Conservation (phyloP, 2,113 vertebrate species). For the Illadopsis cleaveri region DNA sequence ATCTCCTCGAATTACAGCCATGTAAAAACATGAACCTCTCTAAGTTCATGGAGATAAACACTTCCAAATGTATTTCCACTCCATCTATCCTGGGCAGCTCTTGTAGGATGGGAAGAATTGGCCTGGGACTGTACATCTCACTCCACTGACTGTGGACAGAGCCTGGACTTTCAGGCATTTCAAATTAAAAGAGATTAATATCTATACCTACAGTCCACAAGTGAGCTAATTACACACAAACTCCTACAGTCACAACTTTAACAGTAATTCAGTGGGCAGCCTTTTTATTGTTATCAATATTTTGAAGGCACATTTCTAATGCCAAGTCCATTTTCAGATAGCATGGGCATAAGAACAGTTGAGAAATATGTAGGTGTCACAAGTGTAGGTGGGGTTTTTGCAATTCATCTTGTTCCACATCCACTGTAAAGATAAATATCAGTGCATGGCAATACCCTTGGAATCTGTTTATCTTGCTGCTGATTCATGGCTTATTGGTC, state of each 20-base stretch:
- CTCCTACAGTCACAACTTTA: background rate
- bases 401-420: constrained; percentile 15
- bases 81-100: background rate
- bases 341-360: background rate
- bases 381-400: constrained; percentile 23
- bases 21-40: background rate
- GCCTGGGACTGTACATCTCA: background rate
- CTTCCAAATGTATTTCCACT: background rate
- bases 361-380: constrained; percentile 22
- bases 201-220: background rate
- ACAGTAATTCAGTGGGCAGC: background rate
- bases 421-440: constrained; percentile 28
- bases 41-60: background rate
- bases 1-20: background rate
- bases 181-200: background rate
- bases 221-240: background rate
- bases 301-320: constrained; percentile 30
- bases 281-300: constrained; percentile 35
- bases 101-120: background rate
- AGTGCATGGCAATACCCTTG: background rate
- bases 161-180: background rate
- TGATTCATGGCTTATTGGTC: background rate
- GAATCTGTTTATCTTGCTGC: background rate
- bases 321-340: background rate
- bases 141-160: background rate